Conservation (phyloP, 37 sponge, comb jelly and placozoan species). For the Agelas oroides region DNA sequence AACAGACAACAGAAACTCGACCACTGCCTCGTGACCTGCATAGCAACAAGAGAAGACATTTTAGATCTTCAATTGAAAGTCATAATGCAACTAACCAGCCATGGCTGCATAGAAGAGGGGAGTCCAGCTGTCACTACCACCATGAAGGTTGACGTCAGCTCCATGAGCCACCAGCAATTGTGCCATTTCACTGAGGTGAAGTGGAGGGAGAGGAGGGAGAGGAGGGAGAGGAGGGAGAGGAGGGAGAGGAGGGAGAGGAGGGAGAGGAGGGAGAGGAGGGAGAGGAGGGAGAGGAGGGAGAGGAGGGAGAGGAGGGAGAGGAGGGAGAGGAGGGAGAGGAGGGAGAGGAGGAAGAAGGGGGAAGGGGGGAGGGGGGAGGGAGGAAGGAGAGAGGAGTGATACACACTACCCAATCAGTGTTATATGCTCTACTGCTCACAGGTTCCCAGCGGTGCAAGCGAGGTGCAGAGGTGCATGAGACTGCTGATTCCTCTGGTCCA, state of each 20-base stretch:
- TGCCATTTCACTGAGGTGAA: conserved; percentile 52
- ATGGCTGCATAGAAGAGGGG: conserved; percentile 79
- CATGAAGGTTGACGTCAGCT: conserved; percentile 69
- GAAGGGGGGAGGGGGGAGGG: no score
- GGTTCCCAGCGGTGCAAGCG: conserved; percentile 71
- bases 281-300: no score
- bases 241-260: background rate
- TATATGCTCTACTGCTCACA: conserved; percentile 46
- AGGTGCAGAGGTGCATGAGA: conserved; percentile 82
- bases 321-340: no score
- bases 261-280: no score
- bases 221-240: background rate
- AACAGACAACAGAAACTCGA: conserved; percentile 75
- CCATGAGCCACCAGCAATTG: conserved; percentile 62
- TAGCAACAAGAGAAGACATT: background rate
- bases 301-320: no score
- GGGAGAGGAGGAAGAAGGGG: no score
- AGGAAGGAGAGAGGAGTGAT: no score
- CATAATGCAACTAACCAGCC: conserved; percentile 50
- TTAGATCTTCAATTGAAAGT: no score
- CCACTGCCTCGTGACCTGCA: conserved; percentile 50
- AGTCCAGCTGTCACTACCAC: conserved; percentile 76
- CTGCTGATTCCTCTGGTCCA: conserved; percentile 85
- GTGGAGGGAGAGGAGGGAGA: background rate
- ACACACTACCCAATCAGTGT: no score